Conservation (phyloP, 2,888 invertebrate genomes). For the Dyspetes luteomarginatus region DNA sequence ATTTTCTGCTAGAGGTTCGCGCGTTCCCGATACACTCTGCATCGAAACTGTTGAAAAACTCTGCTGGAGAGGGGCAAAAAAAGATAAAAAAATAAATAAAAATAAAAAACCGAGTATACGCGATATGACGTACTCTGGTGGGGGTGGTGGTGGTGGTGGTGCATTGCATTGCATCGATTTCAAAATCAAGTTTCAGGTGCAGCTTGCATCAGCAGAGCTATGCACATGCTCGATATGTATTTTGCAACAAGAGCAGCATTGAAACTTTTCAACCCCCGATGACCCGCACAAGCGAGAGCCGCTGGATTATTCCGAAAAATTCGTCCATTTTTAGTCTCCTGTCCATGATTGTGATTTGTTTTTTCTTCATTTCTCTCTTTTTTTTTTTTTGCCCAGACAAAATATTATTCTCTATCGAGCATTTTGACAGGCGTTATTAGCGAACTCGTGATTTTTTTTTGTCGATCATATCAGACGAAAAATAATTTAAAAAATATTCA, state of each 20-base stretch:
- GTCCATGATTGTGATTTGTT: slow-evolving; percentile 3
- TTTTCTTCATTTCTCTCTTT: background rate
- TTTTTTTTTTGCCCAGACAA: no score
- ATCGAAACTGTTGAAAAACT: slow-evolving; percentile 26
- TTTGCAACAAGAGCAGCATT: slow-evolving; percentile 1
- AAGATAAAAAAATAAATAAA: background rate
- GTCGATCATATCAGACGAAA: no score
- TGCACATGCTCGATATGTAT: background rate
- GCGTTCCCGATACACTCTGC: slow-evolving; percentile 32
- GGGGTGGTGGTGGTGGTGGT: slow-evolving; percentile 20
- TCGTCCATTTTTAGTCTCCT: slow-evolving; percentile 35
- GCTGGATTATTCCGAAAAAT: slow-evolving; percentile 41
- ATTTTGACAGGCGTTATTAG: no score
- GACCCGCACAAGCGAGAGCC: slow-evolving; percentile 20
- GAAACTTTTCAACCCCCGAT: slow-evolving; percentile 10
- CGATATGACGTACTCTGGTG: background rate
- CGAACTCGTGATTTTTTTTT: no score
- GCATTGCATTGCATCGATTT: slow-evolving; percentile 50
- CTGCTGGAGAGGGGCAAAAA: background rate
- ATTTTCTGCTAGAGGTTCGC: slow-evolving; percentile 35
- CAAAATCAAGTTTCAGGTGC: slow-evolving; percentile 45
- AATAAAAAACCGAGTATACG: slow-evolving; percentile 15
- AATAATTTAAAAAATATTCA: no score
- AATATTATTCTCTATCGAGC: no score
- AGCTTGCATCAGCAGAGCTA: background rate